Conservation (phyloP, 2,888 invertebrate species). For the Diarsia mendica region DNA sequence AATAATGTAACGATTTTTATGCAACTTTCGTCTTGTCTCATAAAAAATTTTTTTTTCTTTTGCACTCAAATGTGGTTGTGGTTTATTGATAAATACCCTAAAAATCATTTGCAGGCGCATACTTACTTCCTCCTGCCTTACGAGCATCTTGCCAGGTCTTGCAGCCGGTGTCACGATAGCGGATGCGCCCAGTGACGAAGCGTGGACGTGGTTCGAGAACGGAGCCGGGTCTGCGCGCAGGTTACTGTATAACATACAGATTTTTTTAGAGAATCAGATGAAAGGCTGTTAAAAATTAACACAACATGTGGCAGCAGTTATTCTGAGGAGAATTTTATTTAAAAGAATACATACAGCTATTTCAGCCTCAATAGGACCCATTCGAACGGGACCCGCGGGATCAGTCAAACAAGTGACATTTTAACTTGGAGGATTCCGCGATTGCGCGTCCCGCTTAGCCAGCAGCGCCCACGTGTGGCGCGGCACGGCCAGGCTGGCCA, state of each 20-base stretch:
- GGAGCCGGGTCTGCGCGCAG: conserved; percentile 93
- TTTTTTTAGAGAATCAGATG: not conserved
- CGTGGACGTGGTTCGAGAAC: conserved; percentile 85
- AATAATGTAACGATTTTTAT: too few relatives aligned
- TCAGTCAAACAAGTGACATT: too few relatives aligned
- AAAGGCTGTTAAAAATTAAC: not conserved
- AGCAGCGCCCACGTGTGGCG: conserved; percentile 91
- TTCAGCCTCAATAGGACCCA: too few relatives aligned
- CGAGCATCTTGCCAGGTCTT: conserved; percentile 81
- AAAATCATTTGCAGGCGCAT: not conserved
- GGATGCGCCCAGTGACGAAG: conserved; percentile 89
- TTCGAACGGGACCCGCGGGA: too few relatives aligned
- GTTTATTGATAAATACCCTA: not conserved
- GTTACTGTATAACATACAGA: conserved; percentile 83
- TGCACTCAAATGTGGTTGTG: too few relatives aligned
- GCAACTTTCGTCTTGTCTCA: too few relatives aligned
- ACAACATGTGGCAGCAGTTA: not conserved
- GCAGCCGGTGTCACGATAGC: conserved; percentile 81
- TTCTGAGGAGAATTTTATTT: not conserved
- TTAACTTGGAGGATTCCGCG: conserved; percentile 70
- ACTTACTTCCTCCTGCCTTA: conserved; percentile 82
- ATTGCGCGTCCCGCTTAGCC: conserved; percentile 80
- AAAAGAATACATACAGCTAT: conserved; percentile 50
- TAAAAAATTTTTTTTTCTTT: too few relatives aligned
- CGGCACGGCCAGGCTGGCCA: too few relatives aligned